Evolutionary conservation across 2,797 vertebrate genomes (phyloP).

Genomic region (Psittacula derbiana): DNA sequence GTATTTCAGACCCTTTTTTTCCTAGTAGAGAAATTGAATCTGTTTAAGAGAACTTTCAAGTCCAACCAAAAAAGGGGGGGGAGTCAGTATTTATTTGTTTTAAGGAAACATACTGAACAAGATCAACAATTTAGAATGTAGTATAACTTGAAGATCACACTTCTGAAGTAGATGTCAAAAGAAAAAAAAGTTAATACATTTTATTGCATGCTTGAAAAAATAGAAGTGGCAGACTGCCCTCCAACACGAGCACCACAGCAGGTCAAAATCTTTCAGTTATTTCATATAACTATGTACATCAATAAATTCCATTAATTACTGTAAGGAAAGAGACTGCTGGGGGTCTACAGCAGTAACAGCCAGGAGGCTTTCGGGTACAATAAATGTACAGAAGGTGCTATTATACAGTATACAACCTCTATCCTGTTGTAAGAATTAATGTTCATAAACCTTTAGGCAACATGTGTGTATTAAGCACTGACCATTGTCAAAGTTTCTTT

Average conservation of each 20-base stretch:
- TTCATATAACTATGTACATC: not conserved
- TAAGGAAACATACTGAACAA: not conserved
- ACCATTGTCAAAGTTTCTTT: not conserved
- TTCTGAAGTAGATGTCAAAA: not conserved
- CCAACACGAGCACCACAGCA: not conserved
- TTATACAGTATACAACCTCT: not conserved
- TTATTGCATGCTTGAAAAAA: not conserved
- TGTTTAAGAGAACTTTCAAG: not conserved
- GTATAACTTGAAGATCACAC: not conserved
- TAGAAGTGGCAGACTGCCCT: not conserved
- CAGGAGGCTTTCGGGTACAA: not conserved
- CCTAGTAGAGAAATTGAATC: not conserved
- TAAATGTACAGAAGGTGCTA: not conserved
- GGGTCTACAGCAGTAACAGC: not conserved
- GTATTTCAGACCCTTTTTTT: not conserved
- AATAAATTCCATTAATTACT: not conserved
- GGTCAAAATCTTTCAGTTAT: not conserved
- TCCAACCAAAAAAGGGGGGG: not conserved
- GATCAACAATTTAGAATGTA: not conserved
- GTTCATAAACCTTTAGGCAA: not conserved
- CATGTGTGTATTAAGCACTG: not conserved
- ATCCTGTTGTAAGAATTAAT: not conserved
- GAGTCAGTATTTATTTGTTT: not conserved
- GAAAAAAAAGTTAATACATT: not conserved
- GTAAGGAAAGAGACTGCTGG: not conserved